Evolutionary conservation across 2,797 vertebrate species (phyloP).

Genomic region (Dendrocincla tyrannina): DNA sequence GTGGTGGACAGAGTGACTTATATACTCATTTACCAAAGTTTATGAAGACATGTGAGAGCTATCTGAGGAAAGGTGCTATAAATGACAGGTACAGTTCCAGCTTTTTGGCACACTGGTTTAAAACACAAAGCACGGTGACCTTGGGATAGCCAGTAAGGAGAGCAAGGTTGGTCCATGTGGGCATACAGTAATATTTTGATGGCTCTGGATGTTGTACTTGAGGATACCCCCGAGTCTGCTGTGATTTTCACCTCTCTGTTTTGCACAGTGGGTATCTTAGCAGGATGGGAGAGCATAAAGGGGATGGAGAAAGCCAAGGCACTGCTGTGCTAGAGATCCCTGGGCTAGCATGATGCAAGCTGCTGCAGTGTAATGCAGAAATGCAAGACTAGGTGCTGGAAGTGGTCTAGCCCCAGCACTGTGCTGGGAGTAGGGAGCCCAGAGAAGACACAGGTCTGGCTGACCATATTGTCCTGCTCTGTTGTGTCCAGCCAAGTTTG

Average conservation of each 20-base stretch:
- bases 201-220: neutral
- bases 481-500: neutral
- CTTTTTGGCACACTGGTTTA: neutral
- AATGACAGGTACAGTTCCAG: neutral
- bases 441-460: neutral
- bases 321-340: neutral
- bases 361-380: neutral
- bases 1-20: constrained; percentile 38
- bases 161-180: neutral
- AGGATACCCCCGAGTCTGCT: neutral
- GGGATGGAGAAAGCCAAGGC: neutral
- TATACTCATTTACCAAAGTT: constrained; percentile 40
- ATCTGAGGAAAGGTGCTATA: constrained; percentile 20
- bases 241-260: neutral
- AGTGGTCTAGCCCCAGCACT: neutral
- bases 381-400: neutral
- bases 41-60: constrained; percentile 34
- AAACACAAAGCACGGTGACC: neutral
- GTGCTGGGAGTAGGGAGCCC: neutral
- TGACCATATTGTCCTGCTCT: rapidly evolving
- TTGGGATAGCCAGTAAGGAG: neutral
- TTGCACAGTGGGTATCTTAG: neutral
- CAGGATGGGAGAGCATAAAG: neutral
- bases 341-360: neutral
- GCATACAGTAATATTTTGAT: neutral